Evolutionary conservation across 2,888 invertebrate species (phyloP).

Genomic region (Fragum sueziense): DNA sequence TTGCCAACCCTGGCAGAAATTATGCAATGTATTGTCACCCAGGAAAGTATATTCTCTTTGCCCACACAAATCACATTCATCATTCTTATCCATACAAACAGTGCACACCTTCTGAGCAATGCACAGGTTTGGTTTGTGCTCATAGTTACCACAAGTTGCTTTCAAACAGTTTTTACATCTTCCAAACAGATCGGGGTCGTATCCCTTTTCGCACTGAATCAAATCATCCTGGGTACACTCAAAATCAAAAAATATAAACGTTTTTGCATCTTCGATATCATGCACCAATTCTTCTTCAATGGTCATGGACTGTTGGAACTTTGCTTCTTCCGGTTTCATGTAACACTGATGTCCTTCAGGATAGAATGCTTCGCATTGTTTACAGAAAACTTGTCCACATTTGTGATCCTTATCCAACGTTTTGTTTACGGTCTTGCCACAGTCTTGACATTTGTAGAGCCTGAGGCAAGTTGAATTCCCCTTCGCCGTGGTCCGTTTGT

Average conservation of each 20-base stretch:
- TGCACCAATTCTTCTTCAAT: conserved; percentile 22
- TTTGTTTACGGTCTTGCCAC: conserved; percentile 31
- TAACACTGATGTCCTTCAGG: conserved; percentile 23
- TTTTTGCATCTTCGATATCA: conserved; percentile 16
- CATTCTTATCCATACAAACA: conserved; percentile 17
- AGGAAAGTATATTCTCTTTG: conserved; percentile 13
- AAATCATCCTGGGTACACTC: conserved; percentile 33
- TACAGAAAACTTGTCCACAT: conserved; percentile 17
- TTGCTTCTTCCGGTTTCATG: conserved; percentile 8
- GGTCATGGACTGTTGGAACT: not conserved
- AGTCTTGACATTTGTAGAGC: conserved; percentile 26
- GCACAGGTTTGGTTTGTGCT: conserved; percentile 44
- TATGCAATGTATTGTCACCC: conserved; percentile 14
- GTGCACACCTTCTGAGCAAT: conserved; percentile 43
- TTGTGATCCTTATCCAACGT: conserved; percentile 8
- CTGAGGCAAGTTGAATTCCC: conserved; percentile 24
- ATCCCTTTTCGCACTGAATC: conserved; percentile 31
- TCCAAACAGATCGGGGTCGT: not conserved
- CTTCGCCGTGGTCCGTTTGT: not conserved
- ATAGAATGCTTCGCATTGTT: conserved; percentile 13
- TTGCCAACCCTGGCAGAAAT: too few species aligned
- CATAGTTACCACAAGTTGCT: conserved; percentile 24
- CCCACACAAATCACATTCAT: conserved; percentile 19
- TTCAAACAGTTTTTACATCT: conserved; percentile 32
- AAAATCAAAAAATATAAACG: conserved; percentile 37